phyloP scores from a whole-genome alignment of 2,888 invertebrate genomes.

The Ornithoptera priamus region DNA sequence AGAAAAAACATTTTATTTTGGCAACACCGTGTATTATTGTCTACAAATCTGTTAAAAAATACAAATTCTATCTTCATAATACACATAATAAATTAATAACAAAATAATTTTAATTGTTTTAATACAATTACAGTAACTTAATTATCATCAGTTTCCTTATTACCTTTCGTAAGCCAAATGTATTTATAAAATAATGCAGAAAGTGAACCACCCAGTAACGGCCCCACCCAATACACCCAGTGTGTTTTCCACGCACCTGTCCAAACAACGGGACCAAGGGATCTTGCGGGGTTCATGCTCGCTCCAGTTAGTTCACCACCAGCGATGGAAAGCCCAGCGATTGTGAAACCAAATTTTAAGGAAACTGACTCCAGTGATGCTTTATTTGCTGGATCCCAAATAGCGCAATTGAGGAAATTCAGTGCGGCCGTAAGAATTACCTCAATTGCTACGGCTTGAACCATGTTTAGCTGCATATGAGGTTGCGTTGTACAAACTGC shows the following conservation, averaged over 20 bases:
- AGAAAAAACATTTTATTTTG: neutral
- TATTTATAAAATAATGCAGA: conserved; percentile 55
- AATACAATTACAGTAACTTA: neutral
- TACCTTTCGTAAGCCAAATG: conserved; percentile 32
- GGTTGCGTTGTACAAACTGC: conserved; percentile 84
- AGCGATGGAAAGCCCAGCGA: conserved; percentile 82
- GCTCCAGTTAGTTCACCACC: conserved; percentile 86
- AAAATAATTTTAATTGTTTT: neutral
- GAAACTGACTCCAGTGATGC: conserved; percentile 82
- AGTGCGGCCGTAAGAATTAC: conserved; percentile 82
- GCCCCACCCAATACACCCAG: conserved; percentile 87
- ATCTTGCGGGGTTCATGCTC: conserved; percentile 85
- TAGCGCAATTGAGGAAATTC: conserved; percentile 83
- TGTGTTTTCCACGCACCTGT: conserved; percentile 83
- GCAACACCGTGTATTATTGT: neutral
- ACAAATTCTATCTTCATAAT: neutral
- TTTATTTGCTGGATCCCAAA: conserved; percentile 86
- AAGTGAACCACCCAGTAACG: conserved; percentile 58
- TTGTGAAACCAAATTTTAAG: conserved; percentile 84
- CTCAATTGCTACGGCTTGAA: conserved; percentile 83
- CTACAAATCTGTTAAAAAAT: neutral
- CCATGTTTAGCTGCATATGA: conserved; percentile 61
- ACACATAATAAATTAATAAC: neutral
- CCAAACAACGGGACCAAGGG: conserved; percentile 79
- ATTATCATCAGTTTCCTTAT: neutral